These are phyloP conservation scores for Slavum lentiscoides DNA, from an alignment of 2,888 invertebrate genomes.

Conservation along the genomic window DNA sequence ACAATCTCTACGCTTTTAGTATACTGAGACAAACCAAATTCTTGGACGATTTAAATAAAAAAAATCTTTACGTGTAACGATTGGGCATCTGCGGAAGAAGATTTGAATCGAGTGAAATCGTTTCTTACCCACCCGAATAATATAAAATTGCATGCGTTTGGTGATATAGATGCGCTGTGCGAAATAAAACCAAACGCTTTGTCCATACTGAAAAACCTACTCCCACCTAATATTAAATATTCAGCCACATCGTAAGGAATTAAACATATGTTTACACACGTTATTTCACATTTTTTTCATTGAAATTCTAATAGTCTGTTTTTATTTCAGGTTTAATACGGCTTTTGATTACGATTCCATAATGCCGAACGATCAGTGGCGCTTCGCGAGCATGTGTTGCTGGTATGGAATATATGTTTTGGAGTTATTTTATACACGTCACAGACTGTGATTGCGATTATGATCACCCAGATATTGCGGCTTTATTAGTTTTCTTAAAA, in stretches of 20 bases:
- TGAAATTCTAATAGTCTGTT: not conserved
- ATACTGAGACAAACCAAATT: constrained; percentile 78
- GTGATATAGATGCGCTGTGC: constrained; percentile 69
- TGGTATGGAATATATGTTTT: constrained; percentile 82
- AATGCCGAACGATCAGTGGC: constrained; percentile 59
- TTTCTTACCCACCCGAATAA: constrained; percentile 67
- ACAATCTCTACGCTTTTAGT: constrained; percentile 72
- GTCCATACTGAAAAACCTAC: constrained; percentile 64
- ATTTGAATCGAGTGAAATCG: constrained; percentile 64
- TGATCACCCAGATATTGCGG: constrained; percentile 69
- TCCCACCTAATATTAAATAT: constrained; percentile 57
- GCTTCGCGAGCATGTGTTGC: constrained; percentile 68
- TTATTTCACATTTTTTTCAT: constrained; percentile 57
- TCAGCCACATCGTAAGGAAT: not conserved
- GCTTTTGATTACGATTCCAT: constrained; percentile 63
- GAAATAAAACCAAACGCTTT: constrained; percentile 62
- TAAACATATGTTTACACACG: not conserved
- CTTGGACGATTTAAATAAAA: constrained; percentile 69
- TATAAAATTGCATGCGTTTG: constrained; percentile 73
- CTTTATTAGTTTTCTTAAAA: constrained; percentile 77
- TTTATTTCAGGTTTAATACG: constrained; percentile 60
- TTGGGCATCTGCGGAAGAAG: constrained; percentile 61
- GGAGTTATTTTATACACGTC: constrained; percentile 72
- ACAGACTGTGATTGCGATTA: constrained; percentile 70
- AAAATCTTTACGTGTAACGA: constrained; percentile 64